Evolutionary conservation across 2,113 vertebrate species (phyloP).

Genomic region (Thalassarche chlororhynchos): DNA sequence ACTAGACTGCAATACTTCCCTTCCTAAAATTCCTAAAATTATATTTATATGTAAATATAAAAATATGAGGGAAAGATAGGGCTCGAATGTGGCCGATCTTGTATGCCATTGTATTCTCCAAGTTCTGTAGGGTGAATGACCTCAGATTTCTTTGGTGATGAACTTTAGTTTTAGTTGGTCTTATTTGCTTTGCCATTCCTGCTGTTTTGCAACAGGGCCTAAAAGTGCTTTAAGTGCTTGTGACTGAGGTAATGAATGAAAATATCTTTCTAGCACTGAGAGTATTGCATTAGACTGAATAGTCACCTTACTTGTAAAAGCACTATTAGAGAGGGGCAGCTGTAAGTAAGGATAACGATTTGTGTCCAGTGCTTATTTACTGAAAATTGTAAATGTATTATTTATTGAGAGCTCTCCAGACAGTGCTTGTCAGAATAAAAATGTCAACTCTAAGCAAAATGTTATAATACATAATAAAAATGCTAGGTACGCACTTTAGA

Average conservation of each 20-base stretch:
- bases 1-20: not conserved
- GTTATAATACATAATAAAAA: constrained; percentile 91
- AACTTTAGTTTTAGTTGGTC: constrained; percentile 73
- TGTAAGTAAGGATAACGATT: constrained; percentile 93
- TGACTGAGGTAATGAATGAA: constrained; percentile 98
- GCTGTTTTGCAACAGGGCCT: constrained; percentile 88
- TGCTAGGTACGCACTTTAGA: constrained; percentile 90
- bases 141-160: constrained; percentile 70
- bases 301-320: constrained; percentile 99
- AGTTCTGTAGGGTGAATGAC: constrained; percentile 43
- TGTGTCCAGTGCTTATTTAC: constrained; percentile 96
- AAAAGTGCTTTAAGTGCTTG: constrained; percentile 99
- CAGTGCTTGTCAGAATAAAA: constrained; percentile 95
- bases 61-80: not conserved
- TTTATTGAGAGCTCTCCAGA: constrained; percentile 94
- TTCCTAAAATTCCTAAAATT: not conserved
- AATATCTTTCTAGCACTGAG: constrained; percentile 89
- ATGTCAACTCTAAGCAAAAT: constrained; percentile 92
- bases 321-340: constrained; percentile 88
- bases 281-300: constrained; percentile 94
- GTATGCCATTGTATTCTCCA: constrained; percentile 40
- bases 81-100: not conserved
- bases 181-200: constrained; percentile 79
- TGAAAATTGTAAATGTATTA: constrained; percentile 98
- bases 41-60: not conserved